Evolutionary conservation across 2,113 vertebrate genomes (phyloP).

Genomic region (Carassius carassius): DNA sequence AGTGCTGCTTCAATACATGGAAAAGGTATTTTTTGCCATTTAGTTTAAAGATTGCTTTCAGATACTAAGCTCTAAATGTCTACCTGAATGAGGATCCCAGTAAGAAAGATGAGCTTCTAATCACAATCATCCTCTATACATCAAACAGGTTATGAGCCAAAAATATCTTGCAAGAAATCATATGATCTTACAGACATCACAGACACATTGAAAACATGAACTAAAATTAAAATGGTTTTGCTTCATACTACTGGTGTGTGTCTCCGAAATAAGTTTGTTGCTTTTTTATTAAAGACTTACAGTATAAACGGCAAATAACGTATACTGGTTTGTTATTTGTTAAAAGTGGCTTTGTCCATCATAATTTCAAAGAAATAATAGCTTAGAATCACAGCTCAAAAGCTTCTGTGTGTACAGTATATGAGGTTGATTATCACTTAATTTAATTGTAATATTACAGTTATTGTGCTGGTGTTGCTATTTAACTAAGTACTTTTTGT

Average conservation of each 20-base stretch:
- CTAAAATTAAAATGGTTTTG: background rate
- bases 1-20: background rate
- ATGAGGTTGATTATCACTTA: background rate
- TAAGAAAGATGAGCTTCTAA: background rate
- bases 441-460: background rate
- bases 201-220: background rate
- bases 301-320: too few species aligned
- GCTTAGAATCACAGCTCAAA: background rate
- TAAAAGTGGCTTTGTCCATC: too few species aligned
- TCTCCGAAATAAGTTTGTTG: background rate
- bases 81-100: background rate
- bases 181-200: background rate
- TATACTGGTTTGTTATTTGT: too few species aligned
- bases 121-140: constrained; percentile 10
- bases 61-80: background rate
- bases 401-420: background rate
- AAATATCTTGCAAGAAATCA: background rate
- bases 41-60: constrained; percentile 13
- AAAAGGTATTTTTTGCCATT: constrained; percentile 17
- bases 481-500: background rate
- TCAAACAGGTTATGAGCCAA: background rate
- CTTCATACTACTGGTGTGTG: background rate
- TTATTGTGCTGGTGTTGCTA: background rate
- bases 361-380: too few species aligned
- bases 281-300: too few species aligned